phyloP scores from a whole-genome alignment of 2,888 invertebrate species.

The Ormyrus nitidulus region DNA sequence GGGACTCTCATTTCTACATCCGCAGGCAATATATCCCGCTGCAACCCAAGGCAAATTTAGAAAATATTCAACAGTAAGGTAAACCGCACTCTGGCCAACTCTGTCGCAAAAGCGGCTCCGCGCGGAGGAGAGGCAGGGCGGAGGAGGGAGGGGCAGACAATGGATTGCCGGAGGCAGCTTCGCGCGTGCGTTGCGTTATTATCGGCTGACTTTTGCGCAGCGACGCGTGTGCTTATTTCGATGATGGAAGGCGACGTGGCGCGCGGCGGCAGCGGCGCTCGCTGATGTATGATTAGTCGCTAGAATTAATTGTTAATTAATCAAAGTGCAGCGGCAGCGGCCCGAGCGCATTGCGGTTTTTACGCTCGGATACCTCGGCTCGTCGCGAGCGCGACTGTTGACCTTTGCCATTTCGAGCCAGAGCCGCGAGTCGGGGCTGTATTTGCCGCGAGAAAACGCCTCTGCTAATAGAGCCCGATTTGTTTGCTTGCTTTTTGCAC shows the following conservation, averaged over 20 bases:
- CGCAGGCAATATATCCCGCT: no score
- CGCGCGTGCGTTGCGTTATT: constrained; percentile 26
- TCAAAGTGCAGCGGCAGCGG: constrained; percentile 17
- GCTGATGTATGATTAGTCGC: constrained; percentile 36
- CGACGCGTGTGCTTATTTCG: constrained; percentile 11
- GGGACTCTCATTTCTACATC: no score
- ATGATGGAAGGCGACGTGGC: neutral
- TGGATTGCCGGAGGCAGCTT: constrained; percentile 14
- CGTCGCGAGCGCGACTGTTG: neutral
- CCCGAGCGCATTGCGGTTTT: constrained; percentile 10
- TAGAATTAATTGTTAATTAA: constrained; percentile 48
- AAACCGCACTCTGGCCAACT: no score
- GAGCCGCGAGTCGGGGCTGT: no score
- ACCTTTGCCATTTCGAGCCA: neutral
- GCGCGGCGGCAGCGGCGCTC: neutral
- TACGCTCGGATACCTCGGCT: constrained; percentile 1
- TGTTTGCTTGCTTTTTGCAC: no score
- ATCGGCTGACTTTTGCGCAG: constrained; percentile 25
- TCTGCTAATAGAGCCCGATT: no score
- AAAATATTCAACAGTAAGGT: no score
- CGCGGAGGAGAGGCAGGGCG: neutral
- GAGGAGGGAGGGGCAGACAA: constrained; percentile 1
- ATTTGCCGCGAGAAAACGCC: no score
- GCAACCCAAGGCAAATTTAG: no score
- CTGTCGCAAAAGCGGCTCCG: neutral